Conservation (phyloP, 2,888 invertebrate species). For the Harpalus rubripes region DNA sequence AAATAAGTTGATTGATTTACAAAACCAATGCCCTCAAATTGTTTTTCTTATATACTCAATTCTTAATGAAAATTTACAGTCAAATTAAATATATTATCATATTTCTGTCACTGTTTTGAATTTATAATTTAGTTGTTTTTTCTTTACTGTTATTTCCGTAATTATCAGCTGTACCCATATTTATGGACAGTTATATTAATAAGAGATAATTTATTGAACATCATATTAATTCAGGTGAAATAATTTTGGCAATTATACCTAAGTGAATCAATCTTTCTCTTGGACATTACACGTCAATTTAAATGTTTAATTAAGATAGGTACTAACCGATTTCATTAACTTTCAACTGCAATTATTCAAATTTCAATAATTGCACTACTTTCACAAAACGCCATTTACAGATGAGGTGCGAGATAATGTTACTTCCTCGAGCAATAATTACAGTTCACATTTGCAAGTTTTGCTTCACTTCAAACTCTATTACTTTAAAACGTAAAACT, state of each 20-base stretch:
- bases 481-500: neutral
- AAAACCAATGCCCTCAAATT: no score
- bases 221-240: conserved; percentile 24
- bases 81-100: no score
- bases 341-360: conserved; percentile 48
- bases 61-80: no score
- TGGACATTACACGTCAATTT: conserved; percentile 16
- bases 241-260: conserved; percentile 36
- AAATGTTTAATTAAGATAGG: conserved; percentile 43
- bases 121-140: no score
- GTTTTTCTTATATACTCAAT: no score
- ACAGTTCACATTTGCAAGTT: conserved; percentile 16
- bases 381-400: conserved; percentile 41
- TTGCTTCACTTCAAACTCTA: neutral
- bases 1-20: no score
- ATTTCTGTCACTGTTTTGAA: no score
- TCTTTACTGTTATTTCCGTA: no score
- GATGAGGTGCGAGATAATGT: conserved; percentile 31
- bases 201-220: conserved; percentile 26
- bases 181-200: neutral
- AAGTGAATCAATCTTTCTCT: conserved; percentile 22
- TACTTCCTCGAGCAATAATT: conserved; percentile 33
- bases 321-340: conserved; percentile 42
- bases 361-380: conserved; percentile 46
- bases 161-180: no score